Percentiles rank a stretch among this genome's conserved stretches.
These are phyloP conservation scores for Sebastes goodei DNA, from an alignment of 2,797 vertebrate species.

Conservation along the genomic window DNA sequence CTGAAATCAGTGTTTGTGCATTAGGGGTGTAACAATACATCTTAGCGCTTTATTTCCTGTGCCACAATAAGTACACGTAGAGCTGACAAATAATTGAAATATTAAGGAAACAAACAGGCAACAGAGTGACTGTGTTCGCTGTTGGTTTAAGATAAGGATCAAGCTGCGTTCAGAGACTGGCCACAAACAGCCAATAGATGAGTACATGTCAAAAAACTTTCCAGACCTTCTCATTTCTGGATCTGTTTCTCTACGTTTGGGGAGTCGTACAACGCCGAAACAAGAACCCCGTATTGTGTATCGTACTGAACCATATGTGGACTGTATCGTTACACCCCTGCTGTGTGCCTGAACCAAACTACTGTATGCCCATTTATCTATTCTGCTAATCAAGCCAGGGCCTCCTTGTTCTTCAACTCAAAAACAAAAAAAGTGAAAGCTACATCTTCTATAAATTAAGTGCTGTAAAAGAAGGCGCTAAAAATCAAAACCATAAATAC, in stretches of 20 bases:
- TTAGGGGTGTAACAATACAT: not conserved
- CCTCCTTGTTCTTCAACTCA: slow-evolving; percentile 41
- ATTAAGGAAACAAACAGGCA: not conserved
- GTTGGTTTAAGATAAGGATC: not conserved
- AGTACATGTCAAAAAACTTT: not conserved
- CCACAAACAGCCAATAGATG: not conserved
- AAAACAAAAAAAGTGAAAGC: slow-evolving; percentile 64
- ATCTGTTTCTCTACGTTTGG: not conserved
- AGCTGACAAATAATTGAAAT: not conserved
- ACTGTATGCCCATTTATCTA: not conserved
- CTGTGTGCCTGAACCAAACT: not conserved
- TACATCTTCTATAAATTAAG: slow-evolving; percentile 90
- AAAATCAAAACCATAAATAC: slow-evolving; percentile 92
- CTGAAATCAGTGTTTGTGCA: not conserved
- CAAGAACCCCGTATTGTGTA: not conserved
- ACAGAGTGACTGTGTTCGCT: not conserved
- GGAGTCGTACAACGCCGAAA: not conserved
- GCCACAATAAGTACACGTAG: not conserved
- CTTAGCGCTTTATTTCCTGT: not conserved
- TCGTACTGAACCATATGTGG: not conserved
- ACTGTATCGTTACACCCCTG: not conserved
- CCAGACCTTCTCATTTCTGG: not conserved
- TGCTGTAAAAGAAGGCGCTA: slow-evolving; percentile 83
- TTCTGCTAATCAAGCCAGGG: not conserved
- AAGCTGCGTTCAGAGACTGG: not conserved